phyloP scores from a whole-genome alignment of 2,113 vertebrate species.

The Hippocampus mohnikei region DNA sequence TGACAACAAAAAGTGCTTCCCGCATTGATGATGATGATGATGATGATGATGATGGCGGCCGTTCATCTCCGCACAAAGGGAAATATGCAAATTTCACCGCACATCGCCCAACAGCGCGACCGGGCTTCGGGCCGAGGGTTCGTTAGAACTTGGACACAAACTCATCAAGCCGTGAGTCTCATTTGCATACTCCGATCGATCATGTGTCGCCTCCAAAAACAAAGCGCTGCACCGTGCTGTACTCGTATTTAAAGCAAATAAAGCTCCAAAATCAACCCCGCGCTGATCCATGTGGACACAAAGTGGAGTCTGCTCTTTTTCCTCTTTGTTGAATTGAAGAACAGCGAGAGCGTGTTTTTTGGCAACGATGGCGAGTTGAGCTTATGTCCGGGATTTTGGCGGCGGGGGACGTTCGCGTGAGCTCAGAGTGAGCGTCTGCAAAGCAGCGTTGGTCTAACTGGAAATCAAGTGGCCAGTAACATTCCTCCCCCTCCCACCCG shows the following conservation, averaged over 20 bases:
- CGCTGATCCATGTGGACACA: slow-evolving; percentile 72
- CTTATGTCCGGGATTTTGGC: neutral
- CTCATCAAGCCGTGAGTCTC: neutral
- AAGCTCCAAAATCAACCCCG: slow-evolving; percentile 58
- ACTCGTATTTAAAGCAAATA: slow-evolving; percentile 69
- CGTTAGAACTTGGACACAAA: neutral
- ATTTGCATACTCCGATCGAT: neutral
- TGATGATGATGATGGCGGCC: neutral
- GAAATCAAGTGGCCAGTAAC: neutral
- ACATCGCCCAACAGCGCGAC: neutral
- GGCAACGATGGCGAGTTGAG: neutral
- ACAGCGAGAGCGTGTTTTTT: neutral
- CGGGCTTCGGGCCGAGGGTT: neutral
- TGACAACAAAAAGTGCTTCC: slow-evolving; percentile 62
- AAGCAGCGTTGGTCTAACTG: neutral
- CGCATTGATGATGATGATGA: neutral
- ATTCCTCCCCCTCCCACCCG: neutral
- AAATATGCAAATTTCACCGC: slow-evolving; percentile 9
- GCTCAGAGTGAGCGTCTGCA: neutral
- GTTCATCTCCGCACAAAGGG: slow-evolving; percentile 42
- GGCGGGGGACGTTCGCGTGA: neutral
- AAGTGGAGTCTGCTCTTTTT: slow-evolving; percentile 37
- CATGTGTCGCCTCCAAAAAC: slow-evolving; percentile 16
- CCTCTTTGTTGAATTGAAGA: neutral
- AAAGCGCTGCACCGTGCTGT: slow-evolving; percentile 62